Conservation (phyloP, 1,140 invertebrate genomes). For the Helicoverpa armigera region DNA sequence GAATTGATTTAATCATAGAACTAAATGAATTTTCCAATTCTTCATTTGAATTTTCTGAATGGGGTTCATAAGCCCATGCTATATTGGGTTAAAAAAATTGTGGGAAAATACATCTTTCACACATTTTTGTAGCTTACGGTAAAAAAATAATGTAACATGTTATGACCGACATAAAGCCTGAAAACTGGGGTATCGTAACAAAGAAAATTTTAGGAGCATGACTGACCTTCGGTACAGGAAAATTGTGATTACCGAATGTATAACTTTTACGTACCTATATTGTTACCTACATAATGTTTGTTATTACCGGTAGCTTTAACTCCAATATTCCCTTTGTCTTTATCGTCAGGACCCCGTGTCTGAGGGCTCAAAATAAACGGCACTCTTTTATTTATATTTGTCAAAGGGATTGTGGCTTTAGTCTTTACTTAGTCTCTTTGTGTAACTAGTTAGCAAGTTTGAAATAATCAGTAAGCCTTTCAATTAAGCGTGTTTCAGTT, state of each 20-base stretch:
- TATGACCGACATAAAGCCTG: neutral
- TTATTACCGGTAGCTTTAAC: neutral
- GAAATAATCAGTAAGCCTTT: neutral
- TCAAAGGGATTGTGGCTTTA: slow-evolving; percentile 19
- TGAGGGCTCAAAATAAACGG: slow-evolving; percentile 25
- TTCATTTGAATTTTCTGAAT: too few relatives aligned
- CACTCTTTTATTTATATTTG: slow-evolving; percentile 11
- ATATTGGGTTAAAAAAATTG: too few relatives aligned
- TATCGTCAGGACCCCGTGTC: neutral
- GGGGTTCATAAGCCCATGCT: too few relatives aligned
- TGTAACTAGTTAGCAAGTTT: slow-evolving; percentile 13
- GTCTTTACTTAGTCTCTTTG: slow-evolving; percentile 26
- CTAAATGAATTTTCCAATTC: too few relatives aligned
- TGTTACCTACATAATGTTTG: neutral
- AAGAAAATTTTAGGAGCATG: neutral
- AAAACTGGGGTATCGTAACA: slow-evolving; percentile 1
- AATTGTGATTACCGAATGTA: too few relatives aligned
- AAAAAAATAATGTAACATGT: neutral
- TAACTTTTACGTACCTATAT: neutral
- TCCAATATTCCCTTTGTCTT: slow-evolving; percentile 1
- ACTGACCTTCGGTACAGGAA: neutral
- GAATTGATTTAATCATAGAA: too few relatives aligned
- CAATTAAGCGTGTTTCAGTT: neutral
- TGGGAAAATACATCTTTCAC: too few relatives aligned
- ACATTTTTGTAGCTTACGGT: too few relatives aligned